These are phyloP conservation scores for Neodiprion fabricii DNA, from an alignment of 1,140 invertebrate species.

Conservation along the genomic window DNA sequence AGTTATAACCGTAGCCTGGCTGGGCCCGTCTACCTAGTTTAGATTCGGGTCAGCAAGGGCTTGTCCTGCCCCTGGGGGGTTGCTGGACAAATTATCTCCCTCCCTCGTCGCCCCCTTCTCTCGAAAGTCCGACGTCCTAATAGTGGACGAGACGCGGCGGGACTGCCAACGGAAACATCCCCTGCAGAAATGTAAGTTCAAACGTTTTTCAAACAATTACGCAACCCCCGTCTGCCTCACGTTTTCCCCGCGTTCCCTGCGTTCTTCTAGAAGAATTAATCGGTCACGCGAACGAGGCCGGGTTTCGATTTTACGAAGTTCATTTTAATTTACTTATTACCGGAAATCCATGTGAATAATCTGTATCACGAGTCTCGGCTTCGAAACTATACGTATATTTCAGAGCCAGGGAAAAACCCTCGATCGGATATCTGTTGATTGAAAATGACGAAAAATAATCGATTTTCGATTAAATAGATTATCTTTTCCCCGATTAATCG, in stretches of 20 bases:
- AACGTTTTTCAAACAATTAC: slow-evolving; percentile 1
- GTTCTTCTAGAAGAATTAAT: too few relatives aligned
- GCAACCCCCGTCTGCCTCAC: background rate
- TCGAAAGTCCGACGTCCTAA: slow-evolving; percentile 37
- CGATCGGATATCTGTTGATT: too few relatives aligned
- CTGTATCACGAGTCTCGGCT: too few relatives aligned
- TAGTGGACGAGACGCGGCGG: slow-evolving; percentile 44
- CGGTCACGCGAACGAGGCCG: too few relatives aligned
- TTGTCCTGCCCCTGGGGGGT: slow-evolving; percentile 29
- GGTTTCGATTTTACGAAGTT: too few relatives aligned
- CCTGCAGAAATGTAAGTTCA: background rate
- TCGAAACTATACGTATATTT: too few relatives aligned
- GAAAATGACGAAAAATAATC: too few relatives aligned
- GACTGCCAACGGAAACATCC: slow-evolving; percentile 44
- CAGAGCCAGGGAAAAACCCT: too few relatives aligned
- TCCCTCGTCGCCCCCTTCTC: slow-evolving; percentile 35
- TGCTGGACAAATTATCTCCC: slow-evolving; percentile 53
- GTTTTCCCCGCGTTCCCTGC: background rate
- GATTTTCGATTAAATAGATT: too few relatives aligned
- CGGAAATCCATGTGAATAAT: too few relatives aligned
- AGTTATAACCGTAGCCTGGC: slow-evolving; percentile 34
- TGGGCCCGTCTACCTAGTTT: slow-evolving; percentile 39
- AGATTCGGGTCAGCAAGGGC: slow-evolving; percentile 52
- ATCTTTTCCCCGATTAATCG: too few relatives aligned
- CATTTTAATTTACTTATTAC: too few relatives aligned